These are phyloP conservation scores for Eilema sororculum DNA, from an alignment of 2,888 invertebrate species.

Conservation along the genomic window DNA sequence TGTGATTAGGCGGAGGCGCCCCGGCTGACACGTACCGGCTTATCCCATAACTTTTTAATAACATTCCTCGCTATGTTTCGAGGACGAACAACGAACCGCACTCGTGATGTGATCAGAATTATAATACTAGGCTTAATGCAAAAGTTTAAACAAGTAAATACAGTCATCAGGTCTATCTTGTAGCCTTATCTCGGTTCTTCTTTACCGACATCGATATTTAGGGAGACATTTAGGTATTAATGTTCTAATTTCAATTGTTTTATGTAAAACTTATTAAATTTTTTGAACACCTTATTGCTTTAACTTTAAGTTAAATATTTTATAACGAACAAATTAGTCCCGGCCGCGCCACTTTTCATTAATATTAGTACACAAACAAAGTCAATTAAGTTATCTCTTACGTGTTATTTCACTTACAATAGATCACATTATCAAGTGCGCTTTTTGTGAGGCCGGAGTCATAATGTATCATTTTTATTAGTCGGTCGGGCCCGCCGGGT, in stretches of 20 bases:
- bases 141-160: constrained; percentile 72
- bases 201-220: constrained; percentile 12
- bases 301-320: not conserved
- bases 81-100: constrained; percentile 74
- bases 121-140: constrained; percentile 68
- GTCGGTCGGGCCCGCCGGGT: constrained; percentile 65
- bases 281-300: not conserved
- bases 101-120: constrained; percentile 78
- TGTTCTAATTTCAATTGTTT: not conserved
- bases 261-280: not conserved
- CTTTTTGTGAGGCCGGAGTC: constrained; percentile 48
- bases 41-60: constrained; percentile 86
- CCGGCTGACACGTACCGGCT: constrained; percentile 73
- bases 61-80: constrained; percentile 79
- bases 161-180: constrained; percentile 29
- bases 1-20: constrained; percentile 72
- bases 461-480: constrained; percentile 67
- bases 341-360: no score
- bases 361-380: no score
- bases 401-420: constrained; percentile 33
- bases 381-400: constrained; percentile 19
- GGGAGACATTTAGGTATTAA: not conserved
- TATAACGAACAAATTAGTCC: not conserved
- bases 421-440: constrained; percentile 44
- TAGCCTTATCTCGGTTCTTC: constrained; percentile 31